Evolutionary conservation across 1,140 invertebrate species (phyloP).

Genomic region (Saccostrea cuccullata): DNA sequence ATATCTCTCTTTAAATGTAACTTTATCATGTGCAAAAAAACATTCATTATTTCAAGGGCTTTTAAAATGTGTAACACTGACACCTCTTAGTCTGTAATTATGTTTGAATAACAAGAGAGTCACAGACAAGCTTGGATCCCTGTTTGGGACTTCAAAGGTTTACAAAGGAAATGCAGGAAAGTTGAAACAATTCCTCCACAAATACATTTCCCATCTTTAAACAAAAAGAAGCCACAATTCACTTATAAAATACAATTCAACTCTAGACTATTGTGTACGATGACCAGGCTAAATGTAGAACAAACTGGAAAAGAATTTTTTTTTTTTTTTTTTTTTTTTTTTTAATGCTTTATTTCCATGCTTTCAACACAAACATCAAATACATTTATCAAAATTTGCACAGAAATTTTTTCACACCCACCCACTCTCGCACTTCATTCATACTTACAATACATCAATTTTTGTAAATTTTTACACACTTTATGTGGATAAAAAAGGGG

Average conservation of each 20-base stretch:
- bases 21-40: slow-evolving; percentile 16
- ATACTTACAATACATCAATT: too few relatives aligned
- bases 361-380: too few relatives aligned
- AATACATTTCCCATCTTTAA: neutral
- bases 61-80: slow-evolving; percentile 20
- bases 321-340: too few relatives aligned
- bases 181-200: neutral
- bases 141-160: slow-evolving; percentile 5
- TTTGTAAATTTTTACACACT: too few relatives aligned
- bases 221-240: neutral
- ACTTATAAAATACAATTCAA: neutral
- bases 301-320: too few relatives aligned
- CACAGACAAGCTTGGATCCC: neutral
- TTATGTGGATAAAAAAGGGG: too few relatives aligned
- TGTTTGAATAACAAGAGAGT: slow-evolving; percentile 11
- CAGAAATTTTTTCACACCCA: too few relatives aligned
- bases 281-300: too few relatives aligned
- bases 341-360: too few relatives aligned
- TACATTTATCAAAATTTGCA: too few relatives aligned
- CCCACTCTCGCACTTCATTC: too few relatives aligned
- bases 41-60: slow-evolving; percentile 16
- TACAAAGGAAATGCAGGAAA: neutral
- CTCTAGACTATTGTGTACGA: neutral
- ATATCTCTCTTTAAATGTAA: slow-evolving; percentile 27
- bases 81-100: slow-evolving; percentile 9